A percentile compares a stretch with the other conserved stretches of the same genome.
phyloP scores from a whole-genome alignment of 2,113 vertebrate species.

The Ochotona princeps region DNA sequence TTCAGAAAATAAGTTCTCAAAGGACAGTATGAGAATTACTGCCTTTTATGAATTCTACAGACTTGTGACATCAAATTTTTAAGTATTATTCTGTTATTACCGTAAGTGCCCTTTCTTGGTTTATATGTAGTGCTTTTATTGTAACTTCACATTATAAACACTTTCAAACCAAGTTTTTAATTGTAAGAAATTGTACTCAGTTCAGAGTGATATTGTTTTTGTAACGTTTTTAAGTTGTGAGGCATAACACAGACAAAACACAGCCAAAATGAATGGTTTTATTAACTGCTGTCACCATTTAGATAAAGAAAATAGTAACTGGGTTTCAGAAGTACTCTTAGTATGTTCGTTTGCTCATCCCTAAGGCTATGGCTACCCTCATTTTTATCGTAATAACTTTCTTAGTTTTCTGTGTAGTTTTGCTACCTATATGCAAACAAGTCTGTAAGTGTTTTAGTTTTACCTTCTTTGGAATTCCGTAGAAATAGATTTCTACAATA shows the following conservation, averaged over 20 bases:
- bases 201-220: constrained; percentile 39
- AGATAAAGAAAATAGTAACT: neutral
- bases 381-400: neutral
- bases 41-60: constrained; percentile 2
- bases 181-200: neutral
- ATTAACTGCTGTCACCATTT: neutral
- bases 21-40: neutral
- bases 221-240: constrained; percentile 27
- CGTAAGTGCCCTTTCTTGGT: neutral
- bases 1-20: neutral
- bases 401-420: neutral
- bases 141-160: neutral
- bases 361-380: neutral
- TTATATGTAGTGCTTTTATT: neutral
- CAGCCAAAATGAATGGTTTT: neutral
- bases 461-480: constrained; percentile 39
- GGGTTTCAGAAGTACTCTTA: neutral
- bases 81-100: neutral
- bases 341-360: neutral
- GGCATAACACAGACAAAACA: neutral
- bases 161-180: constrained; percentile 20
- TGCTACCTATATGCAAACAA: neutral
- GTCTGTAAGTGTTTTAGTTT: neutral
- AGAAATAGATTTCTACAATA: neutral
- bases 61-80: constrained; percentile 31